These are phyloP conservation scores for Gandaritis pyraliata DNA, from an alignment of 2,888 invertebrate genomes.

Conservation along the genomic window DNA sequence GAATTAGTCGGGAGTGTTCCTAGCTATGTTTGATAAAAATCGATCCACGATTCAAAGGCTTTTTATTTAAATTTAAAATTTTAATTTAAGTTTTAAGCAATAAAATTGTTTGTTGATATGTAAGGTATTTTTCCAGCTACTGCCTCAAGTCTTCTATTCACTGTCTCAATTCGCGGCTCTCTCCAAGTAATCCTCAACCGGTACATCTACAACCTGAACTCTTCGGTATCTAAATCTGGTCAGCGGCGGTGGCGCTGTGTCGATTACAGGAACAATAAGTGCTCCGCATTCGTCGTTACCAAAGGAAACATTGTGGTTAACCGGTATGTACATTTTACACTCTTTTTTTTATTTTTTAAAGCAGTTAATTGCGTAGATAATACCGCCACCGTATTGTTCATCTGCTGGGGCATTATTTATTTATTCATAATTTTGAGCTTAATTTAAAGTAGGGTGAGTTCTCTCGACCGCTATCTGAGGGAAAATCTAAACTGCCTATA, in stretches of 20 bases:
- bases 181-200: conserved; percentile 78
- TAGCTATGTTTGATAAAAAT: no score
- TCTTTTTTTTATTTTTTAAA: neutral
- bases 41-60: no score
- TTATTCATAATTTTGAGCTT: no score
- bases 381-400: neutral
- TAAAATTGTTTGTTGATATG: no score
- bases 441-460: no score
- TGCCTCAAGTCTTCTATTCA: conserved; percentile 68
- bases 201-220: conserved; percentile 76
- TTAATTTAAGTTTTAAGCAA: no score
- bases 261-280: conserved; percentile 76
- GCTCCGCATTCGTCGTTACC: conserved; percentile 72
- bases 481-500: no score
- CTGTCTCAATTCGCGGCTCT: conserved; percentile 77
- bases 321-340: conserved; percentile 57
- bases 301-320: conserved; percentile 74
- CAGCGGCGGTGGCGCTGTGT: conserved; percentile 77
- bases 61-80: no score
- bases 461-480: no score
- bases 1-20: no score
- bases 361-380: no score
- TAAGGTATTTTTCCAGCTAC: conserved; percentile 41
- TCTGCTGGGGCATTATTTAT: no score
- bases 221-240: conserved; percentile 53